A percentile compares a stretch with the other conserved stretches of the same genome.
Evolutionary conservation across 2,797 vertebrate species (phyloP).

Genomic region (Crenuchus spilurus): DNA sequence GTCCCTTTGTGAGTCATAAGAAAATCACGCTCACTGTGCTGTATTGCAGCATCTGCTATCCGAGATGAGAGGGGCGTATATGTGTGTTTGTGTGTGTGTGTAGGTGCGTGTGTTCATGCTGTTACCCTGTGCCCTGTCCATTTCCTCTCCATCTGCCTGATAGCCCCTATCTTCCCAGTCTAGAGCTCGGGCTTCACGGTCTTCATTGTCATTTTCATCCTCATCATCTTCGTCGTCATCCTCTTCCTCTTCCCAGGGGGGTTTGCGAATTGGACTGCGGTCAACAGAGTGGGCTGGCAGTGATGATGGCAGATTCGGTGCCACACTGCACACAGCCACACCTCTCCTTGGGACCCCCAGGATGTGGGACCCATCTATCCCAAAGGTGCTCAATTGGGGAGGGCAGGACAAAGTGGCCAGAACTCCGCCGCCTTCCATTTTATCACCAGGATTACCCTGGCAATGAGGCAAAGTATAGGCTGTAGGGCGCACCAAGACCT

Average conservation of each 20-base stretch:
- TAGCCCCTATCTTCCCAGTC: constrained; percentile 75
- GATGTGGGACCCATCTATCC: constrained; percentile 85
- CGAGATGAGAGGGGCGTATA: neutral
- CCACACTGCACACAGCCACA: constrained; percentile 95
- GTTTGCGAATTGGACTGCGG: constrained; percentile 89
- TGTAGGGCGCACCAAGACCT: constrained; percentile 91
- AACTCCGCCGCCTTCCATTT: constrained; percentile 1
- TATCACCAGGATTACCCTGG: constrained; percentile 56
- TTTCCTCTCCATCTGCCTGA: constrained; percentile 70
- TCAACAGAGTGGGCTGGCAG: constrained; percentile 82
- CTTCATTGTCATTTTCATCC: constrained; percentile 51
- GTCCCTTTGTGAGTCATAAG: neutral
- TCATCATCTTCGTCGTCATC: constrained; percentile 66
- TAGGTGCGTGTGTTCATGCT: neutral
- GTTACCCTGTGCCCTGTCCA: constrained; percentile 68
- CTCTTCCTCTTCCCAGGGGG: constrained; percentile 87
- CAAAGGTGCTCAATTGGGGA: constrained; percentile 87
- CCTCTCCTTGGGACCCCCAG: constrained; percentile 81
- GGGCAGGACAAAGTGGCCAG: constrained; percentile 35
- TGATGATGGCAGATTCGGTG: constrained; percentile 85
- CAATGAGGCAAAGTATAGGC: constrained; percentile 79
- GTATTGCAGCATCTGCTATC: constrained; percentile 26
- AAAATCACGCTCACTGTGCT: constrained; percentile 2
- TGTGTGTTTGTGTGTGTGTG: neutral
- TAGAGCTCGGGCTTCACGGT: neutral